phyloP scores from a whole-genome alignment of 2,888 invertebrate species.

The Diaprepes abbreviatus region DNA sequence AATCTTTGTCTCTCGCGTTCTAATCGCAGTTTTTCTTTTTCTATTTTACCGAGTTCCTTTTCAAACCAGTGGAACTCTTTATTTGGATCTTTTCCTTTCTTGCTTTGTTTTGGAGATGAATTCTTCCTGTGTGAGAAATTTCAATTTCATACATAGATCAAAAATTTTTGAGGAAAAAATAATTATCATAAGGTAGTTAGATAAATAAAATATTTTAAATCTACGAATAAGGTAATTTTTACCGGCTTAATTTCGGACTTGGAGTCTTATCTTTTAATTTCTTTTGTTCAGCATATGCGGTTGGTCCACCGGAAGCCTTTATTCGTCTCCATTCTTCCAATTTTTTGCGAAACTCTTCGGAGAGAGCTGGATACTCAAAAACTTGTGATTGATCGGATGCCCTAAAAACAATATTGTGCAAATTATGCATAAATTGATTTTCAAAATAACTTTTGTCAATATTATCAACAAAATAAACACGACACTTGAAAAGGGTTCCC shows the following conservation, averaged over 20 bases:
- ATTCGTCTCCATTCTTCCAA: constrained; percentile 89
- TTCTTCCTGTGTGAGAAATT: no score
- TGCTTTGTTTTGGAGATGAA: constrained; percentile 59
- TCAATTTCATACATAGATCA: no score
- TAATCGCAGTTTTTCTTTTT: constrained; percentile 73
- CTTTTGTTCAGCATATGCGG: constrained; percentile 51
- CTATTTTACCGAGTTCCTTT: constrained; percentile 73
- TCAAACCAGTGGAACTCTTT: constrained; percentile 73
- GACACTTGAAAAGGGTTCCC: no score
- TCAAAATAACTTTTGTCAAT: no score
- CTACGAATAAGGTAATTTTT: not conserved
- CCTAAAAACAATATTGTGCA: constrained; percentile 4
- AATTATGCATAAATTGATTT: no score
- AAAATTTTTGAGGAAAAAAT: not conserved
- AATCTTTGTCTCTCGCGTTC: constrained; percentile 75
- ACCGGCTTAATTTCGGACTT: constrained; percentile 61
- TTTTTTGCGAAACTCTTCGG: constrained; percentile 87
- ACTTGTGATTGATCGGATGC: constrained; percentile 59
- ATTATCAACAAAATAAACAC: no score
- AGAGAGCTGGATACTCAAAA: constrained; percentile 77
- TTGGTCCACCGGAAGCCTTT: constrained; percentile 70
- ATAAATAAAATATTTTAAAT: no score
- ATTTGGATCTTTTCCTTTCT: constrained; percentile 66
- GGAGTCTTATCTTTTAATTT: constrained; percentile 59
- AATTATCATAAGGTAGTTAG: no score